These are phyloP conservation scores for Myrmecobius fasciatus DNA, from an alignment of 2,113 vertebrate species.

Conservation along the genomic window DNA sequence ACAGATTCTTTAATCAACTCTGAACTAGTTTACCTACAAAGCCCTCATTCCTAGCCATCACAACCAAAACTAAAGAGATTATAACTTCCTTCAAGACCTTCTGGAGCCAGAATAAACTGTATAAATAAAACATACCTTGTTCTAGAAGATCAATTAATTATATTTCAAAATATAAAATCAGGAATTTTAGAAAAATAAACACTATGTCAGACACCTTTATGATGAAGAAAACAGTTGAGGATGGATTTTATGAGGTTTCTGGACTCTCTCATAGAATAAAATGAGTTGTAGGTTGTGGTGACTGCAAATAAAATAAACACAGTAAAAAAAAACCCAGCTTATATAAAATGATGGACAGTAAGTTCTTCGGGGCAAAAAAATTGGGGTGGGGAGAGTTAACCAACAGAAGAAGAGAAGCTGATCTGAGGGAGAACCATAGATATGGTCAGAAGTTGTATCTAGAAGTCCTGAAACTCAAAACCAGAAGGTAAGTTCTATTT, in stretches of 20 bases:
- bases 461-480: background rate
- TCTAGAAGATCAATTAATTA: background rate
- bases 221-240: background rate
- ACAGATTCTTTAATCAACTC: background rate
- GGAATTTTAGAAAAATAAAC: background rate
- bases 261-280: background rate
- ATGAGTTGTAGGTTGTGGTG: background rate
- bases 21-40: background rate
- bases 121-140: background rate
- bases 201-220: background rate
- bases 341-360: background rate
- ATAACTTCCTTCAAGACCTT: background rate
- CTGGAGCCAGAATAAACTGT: background rate
- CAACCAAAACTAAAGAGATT: slow-evolving; percentile 4
- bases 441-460: background rate
- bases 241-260: background rate
- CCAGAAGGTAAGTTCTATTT: background rate
- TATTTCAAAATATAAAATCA: background rate
- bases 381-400: background rate
- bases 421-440: background rate
- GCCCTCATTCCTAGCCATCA: background rate
- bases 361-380: background rate
- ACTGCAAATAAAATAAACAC: background rate
- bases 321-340: background rate
- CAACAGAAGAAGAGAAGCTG: background rate